These are phyloP conservation scores for Acleris sparsana DNA, from an alignment of 2,888 invertebrate species.

Conservation along the genomic window DNA sequence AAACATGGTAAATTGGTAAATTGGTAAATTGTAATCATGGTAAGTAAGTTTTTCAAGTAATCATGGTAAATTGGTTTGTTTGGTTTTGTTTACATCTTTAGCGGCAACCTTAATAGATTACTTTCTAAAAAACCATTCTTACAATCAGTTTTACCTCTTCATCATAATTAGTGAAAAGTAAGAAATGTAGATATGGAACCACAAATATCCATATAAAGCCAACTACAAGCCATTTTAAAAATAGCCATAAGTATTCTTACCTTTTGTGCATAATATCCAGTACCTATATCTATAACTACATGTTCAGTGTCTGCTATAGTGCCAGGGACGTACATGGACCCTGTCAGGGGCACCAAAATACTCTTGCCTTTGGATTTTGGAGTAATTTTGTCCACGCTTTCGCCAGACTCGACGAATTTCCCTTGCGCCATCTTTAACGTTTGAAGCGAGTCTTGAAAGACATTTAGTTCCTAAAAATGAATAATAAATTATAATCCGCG, in stretches of 20 bases:
- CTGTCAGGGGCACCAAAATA: slow-evolving; percentile 96
- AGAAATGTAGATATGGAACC: too few relatives aligned
- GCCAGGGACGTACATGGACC: slow-evolving; percentile 99
- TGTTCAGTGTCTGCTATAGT: slow-evolving; percentile 91
- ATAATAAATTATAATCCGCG: slow-evolving; percentile 4
- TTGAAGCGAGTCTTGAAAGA: slow-evolving; percentile 95
- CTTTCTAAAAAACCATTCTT: too few relatives aligned
- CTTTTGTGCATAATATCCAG: slow-evolving; percentile 98
- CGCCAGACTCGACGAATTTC: slow-evolving; percentile 94
- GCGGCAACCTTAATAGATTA: too few relatives aligned
- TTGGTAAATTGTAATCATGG: too few relatives aligned
- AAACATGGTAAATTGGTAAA: too few relatives aligned
- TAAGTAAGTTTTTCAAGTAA: too few relatives aligned
- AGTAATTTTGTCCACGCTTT: slow-evolving; percentile 91
- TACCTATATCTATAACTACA: slow-evolving; percentile 97
- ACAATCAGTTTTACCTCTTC: too few relatives aligned
- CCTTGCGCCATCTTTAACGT: slow-evolving; percentile 94
- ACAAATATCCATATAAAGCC: too few relatives aligned
- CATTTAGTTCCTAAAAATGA: slow-evolving; percentile 88
- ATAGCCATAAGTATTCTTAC: slow-evolving; percentile 67
- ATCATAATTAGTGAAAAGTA: too few relatives aligned
- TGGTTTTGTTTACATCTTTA: too few relatives aligned
- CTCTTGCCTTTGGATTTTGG: slow-evolving; percentile 90
- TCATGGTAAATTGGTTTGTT: too few relatives aligned
- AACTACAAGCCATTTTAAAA: not conserved